Conservation (phyloP, 1,140 invertebrate genomes). For the Drosophila kanapiae region DNA sequence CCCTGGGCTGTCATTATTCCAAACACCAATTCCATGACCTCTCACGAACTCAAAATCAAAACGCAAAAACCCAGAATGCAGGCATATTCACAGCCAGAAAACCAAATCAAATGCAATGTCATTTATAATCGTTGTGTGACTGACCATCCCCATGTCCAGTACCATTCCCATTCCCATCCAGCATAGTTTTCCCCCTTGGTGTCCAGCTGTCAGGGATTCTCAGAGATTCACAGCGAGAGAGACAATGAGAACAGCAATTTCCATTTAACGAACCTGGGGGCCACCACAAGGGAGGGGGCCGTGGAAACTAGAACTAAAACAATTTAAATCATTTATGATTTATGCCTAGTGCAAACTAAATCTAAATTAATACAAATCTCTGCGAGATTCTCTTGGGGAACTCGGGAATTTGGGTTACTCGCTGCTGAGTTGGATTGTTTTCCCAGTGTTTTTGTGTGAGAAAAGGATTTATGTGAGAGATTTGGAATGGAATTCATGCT, state of each 20-base stretch:
- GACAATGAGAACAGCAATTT: slow-evolving; percentile 63
- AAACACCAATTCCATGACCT: slow-evolving; percentile 33
- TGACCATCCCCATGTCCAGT: slow-evolving; percentile 26
- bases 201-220: slow-evolving; percentile 60
- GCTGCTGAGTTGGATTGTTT: background rate
- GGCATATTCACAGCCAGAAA: slow-evolving; percentile 61
- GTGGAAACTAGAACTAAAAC: slow-evolving; percentile 49
- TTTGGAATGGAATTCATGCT: slow-evolving; percentile 35
- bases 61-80: slow-evolving; percentile 60
- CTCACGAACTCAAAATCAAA: slow-evolving; percentile 33
- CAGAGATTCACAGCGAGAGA: slow-evolving; percentile 27
- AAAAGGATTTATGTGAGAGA: slow-evolving; percentile 30
- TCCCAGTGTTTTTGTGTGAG: slow-evolving; percentile 5
- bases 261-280: slow-evolving; percentile 53
- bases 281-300: background rate
- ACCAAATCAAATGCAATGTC: slow-evolving; percentile 71
- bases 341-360: slow-evolving; percentile 39
- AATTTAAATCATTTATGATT: slow-evolving; percentile 60
- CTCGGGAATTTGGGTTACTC: slow-evolving; percentile 23
- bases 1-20: slow-evolving; percentile 21
- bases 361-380: slow-evolving; percentile 45
- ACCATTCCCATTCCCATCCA: slow-evolving; percentile 6
- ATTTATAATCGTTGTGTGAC: slow-evolving; percentile 79
- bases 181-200: slow-evolving; percentile 42
- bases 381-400: slow-evolving; percentile 7